Evolutionary conservation across 53 echinoderm and acorn worm genomes (phyloP), one percentile per base, ranked within the genome.

Genomic region (Temnopleurus reevesii): DNA sequence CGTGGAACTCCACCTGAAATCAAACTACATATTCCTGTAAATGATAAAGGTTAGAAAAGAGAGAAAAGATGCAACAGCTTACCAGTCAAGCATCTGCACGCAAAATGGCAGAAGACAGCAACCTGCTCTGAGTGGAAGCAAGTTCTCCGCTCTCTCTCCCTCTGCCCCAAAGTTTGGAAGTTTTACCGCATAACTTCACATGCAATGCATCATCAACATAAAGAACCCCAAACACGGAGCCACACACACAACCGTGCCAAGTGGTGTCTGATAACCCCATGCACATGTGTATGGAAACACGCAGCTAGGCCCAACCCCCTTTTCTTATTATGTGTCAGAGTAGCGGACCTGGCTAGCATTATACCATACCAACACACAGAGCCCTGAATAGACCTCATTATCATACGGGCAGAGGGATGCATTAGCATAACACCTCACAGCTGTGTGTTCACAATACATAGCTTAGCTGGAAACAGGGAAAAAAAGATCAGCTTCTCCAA

Each of bases 351-450:
- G 59, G 61, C 86, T 29, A 30, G 71, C 66, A 65, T 49, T n/a
- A 45, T 38, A 4, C 47, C 10, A n/a, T n/a, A 87, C 51, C 66
- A 53, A n/a, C n/a, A n/a, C n/a, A n/a, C n/a, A n/a, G 9, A 46
- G 34, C 46, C 21, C 51, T 51, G 49, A 64, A 47, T 5, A 36
- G 56, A n/a, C 59, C 86, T 85, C 86, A 85, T 85, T 85, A 85
- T 85, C 86, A 85, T 85, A 85, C 61, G 86, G 46, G 43, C 43
- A 58, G 29, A 55, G 79, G 5, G 44, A 17, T 12, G 59, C 86
- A 85, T 85, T 85, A 85, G 86, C 86, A 85, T 85, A 85, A 85
- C 86, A 60, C 46, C 59, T 85, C 86, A 85, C 86, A 85, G 86
- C 86, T 85, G 86, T 59, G 61, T 27, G 26, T 36, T 60, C 59